Evolutionary conservation across 2,888 invertebrate species (phyloP).

Genomic region (Frankliniella fusca): DNA sequence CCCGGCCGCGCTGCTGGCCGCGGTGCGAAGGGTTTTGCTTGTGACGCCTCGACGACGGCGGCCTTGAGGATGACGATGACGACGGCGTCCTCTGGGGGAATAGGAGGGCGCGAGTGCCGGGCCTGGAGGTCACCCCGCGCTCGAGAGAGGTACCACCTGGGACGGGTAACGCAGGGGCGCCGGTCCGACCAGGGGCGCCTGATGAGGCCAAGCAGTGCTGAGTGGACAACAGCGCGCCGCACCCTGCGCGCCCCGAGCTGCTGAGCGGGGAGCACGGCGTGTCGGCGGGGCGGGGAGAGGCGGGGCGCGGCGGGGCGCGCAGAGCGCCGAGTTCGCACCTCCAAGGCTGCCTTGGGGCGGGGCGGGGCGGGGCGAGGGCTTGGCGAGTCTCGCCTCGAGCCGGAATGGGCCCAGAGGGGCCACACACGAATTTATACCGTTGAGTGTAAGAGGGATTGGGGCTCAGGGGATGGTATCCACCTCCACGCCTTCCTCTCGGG

Average conservation of each 20-base stretch:
- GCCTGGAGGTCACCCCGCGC: too few relatives aligned
- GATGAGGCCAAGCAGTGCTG: background rate
- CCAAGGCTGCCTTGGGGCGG: background rate
- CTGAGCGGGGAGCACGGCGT: background rate
- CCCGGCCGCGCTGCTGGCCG: background rate
- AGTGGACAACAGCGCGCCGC: background rate
- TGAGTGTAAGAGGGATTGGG: conserved; percentile 26
- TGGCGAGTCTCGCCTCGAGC: background rate
- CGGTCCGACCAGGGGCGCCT: background rate
- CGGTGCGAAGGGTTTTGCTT: background rate
- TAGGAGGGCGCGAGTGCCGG: too few relatives aligned
- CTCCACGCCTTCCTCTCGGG: background rate
- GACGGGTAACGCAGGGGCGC: background rate
- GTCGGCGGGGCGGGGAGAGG: background rate
- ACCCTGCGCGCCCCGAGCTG: background rate
- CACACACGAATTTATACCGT: conserved; percentile 24
- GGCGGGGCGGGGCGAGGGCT: background rate
- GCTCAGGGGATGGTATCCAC: background rate
- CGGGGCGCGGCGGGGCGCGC: background rate
- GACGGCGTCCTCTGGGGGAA: too few relatives aligned
- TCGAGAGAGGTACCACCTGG: background rate
- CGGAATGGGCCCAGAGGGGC: conserved; percentile 14
- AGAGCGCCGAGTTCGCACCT: conserved; percentile 19
- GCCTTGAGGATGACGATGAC: background rate
- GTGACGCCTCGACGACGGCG: background rate